phyloP scores from a whole-genome alignment of 2,113 vertebrate species.

The Myotis lucifugus region DNA sequence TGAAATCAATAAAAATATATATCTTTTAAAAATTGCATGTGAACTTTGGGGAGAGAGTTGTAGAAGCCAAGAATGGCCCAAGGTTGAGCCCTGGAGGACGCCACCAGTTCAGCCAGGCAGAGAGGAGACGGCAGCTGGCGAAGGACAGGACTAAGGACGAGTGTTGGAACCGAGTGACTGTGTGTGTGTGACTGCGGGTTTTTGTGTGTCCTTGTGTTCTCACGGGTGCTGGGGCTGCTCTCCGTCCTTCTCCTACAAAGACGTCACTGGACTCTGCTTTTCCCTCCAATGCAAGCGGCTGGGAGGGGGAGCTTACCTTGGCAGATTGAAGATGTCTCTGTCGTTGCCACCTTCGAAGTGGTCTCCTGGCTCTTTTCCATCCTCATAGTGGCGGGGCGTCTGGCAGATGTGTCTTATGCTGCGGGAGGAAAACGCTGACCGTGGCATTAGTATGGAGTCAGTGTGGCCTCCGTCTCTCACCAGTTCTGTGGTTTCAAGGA shows the following conservation, averaged over 20 bases:
- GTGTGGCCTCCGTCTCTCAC: not conserved
- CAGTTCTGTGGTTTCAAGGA: not conserved
- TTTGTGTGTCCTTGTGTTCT: not conserved
- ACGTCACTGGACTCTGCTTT: not conserved
- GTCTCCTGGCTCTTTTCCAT: not conserved
- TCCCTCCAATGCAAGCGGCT: too few relatives aligned
- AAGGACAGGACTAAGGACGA: not conserved
- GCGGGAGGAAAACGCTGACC: not conserved
- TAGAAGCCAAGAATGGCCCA: not conserved
- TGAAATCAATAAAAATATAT: too few relatives aligned
- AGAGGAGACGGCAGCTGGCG: not conserved
- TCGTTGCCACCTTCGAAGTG: fast-evolving
- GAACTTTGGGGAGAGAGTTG: not conserved
- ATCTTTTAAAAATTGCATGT: too few relatives aligned
- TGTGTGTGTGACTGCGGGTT: too few relatives aligned
- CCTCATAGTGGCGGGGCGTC: not conserved
- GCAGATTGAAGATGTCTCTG: not conserved
- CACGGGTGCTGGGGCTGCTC: not conserved
- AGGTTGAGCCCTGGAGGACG: fast-evolving
- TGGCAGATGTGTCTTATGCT: too few relatives aligned
- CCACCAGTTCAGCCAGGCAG: not conserved
- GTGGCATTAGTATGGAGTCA: fast-evolving
- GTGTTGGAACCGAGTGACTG: not conserved
- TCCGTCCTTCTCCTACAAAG: not conserved
- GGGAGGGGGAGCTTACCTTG: not conserved